phyloP scores from a whole-genome alignment of 92 coral and sea anemone genomes.

The Heteractis magnifica region DNA sequence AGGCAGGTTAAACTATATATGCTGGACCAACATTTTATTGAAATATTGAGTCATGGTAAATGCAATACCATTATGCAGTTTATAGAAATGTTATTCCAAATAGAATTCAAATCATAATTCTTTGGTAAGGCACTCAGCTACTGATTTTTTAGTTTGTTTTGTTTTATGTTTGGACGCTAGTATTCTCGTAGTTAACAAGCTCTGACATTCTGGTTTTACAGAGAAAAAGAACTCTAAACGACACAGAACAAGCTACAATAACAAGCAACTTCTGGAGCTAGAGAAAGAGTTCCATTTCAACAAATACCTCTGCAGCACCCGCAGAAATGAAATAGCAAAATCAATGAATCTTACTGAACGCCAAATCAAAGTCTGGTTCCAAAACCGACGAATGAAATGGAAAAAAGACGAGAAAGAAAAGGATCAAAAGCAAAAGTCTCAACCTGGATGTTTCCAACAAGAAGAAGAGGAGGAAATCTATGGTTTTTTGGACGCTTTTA shows the following conservation, averaged over 20 bases:
- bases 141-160: neutral
- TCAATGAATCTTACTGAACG: constrained; percentile 85
- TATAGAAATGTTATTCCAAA: too few relatives aligned
- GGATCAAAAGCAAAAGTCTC: neutral
- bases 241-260: constrained; percentile 89
- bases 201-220: neutral
- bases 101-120: too few relatives aligned
- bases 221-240: constrained; percentile 54
- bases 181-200: neutral
- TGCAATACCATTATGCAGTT: too few relatives aligned
- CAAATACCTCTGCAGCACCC: constrained; percentile 89
- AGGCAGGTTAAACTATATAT: too few relatives aligned
- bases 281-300: constrained; percentile 97
- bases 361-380: constrained; percentile 98
- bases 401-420: constrained; percentile 90
- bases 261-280: constrained; percentile 87
- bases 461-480: constrained; percentile 6
- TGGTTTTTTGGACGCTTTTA: neutral
- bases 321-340: constrained; percentile 91
- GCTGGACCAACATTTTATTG: too few relatives aligned
- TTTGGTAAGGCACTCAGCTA: neutral
- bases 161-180: neutral
- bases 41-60: too few relatives aligned
- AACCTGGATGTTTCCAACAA: neutral
- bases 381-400: constrained; percentile 97